Percentiles rank a stretch among this genome's conserved stretches.
Conservation (phyloP, 2,888 invertebrate genomes). For the Lithophane semibrunnea region DNA sequence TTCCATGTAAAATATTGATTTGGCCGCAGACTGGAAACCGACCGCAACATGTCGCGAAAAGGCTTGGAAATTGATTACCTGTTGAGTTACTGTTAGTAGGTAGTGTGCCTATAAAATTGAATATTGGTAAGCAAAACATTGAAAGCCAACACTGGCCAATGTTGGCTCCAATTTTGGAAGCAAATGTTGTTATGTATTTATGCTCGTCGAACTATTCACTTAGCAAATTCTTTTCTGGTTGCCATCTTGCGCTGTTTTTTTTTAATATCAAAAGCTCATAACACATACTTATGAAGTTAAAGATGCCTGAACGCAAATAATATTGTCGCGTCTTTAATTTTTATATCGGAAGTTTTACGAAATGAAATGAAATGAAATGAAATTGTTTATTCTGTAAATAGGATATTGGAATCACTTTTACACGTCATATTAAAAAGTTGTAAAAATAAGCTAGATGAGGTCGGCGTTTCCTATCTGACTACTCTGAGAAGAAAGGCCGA, state of each 20-base stretch:
- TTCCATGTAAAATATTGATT: constrained; percentile 19
- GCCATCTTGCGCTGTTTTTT: constrained; percentile 5
- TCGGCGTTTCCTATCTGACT: too few relatives aligned
- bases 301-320: constrained; percentile 5
- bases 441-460: too few relatives aligned
- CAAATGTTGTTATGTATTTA: not conserved
- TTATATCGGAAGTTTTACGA: constrained; percentile 33
- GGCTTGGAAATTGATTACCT: constrained; percentile 8
- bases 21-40: not conserved
- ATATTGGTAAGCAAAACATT: not conserved
- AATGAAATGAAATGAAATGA: too few relatives aligned
- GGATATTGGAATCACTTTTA: too few relatives aligned
- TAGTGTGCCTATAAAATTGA: not conserved
- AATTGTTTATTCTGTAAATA: too few relatives aligned
- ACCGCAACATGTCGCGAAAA: not conserved
- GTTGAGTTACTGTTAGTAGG: constrained; percentile 8
- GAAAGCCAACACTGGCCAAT: not conserved
- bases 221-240: constrained; percentile 9
- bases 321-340: constrained; percentile 29
- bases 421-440: too few relatives aligned
- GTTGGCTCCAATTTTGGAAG: not conserved
- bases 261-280: constrained; percentile 30
- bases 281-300: constrained; percentile 3
- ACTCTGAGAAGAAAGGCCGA: too few relatives aligned
- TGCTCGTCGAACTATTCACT: not conserved